Evolutionary conservation across 2,113 vertebrate species (phyloP), one percentile per base, ranked within the genome.

Genomic region (Nycticorax nycticorax): DNA sequence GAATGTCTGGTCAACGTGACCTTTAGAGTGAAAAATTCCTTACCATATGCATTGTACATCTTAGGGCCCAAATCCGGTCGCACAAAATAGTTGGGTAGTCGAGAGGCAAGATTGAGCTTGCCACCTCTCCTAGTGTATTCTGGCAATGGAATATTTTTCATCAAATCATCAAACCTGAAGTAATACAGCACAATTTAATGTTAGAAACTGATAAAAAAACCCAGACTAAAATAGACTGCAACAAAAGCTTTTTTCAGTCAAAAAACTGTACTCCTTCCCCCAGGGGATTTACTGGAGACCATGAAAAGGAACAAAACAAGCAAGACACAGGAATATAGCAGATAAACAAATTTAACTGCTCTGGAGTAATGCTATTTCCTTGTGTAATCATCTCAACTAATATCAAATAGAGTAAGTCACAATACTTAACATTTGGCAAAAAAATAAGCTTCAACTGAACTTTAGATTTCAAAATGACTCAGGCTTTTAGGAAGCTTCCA

Each of bases 11-110:
- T 14, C 26, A 85, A 7, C 3, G 0, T 15, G 17, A 73, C 8
- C 67, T 89, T 69, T 14, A 18, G 22, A 62, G 14, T 50, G 53
- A 80, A 59, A 39, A 32, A 39, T 6, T 69, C 75, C 98, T 98
- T 95, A 98, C 98, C 98, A 0, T 98, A 98, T 0, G 98, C 98
- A 68, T 98, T 98, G 91, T 98, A 98, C 98, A 98, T 98, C 95
- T 98, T 98, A 8, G 98, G 98, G 56, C 98, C 98, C 62, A 98
- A 91, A 89, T 98, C 98, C 0, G 98, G 98, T 32, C 98, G 96
- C n/a, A 98, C 98, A 55, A 98, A 98, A 18, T 98, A 98, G 81
- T 96, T 98, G 56, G 98, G 98, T 37, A 98, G 97, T 23, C 98
- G 97, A 43, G 98, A 98, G 47, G 98, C 98, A 7, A 98, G 96